Base-by-base conservation (phyloP, 2,113 vertebrate genomes). In the Nycticorax nycticorax region DNA sequence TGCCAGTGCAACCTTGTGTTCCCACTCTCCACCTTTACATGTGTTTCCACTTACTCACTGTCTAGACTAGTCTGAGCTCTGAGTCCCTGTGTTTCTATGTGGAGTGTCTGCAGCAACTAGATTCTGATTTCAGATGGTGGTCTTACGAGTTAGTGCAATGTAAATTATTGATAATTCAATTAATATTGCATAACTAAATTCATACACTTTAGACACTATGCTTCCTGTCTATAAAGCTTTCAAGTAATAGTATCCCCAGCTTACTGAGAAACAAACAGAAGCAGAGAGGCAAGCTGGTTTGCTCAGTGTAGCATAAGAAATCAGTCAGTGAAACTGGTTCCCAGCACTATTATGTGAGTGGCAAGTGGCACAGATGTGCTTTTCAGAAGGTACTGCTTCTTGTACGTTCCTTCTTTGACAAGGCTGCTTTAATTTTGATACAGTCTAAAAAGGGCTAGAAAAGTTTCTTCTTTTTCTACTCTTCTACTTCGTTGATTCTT, bases 111-210 rank as follows among this genome's bases (percentile, higher is more conserved):
- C 35, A 80, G 77, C 33, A 74, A 15, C 47, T 56, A 37, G 35
- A 45, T 73, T 63, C 39, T 91, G n/a, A 74, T 86, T 89, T 81
- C 94, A 92, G 41, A 30, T 2, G 5, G 35, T 90, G 24, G 7
- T 50, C 33, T 15, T 45, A 10, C 41, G 45, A 73, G 35, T 53
- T 71, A 83, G 35, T 69, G 68, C 60, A 45, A 17, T 63, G 28
- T 95, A 63, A 90, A 95, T 93, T 88, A 76, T 95, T 94, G 39
- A 92, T 69, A 90, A 45, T 66, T 33, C 39, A 64, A 64, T 94
- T 59, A 92, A 86, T 81, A 89, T 74, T 93, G 28, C 37, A 86
- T 91, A 71, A 63, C 37, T 88, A 47, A 74, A 74, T 74, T 62
- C 6, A 41, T 91, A 55, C 23, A 21, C n/a, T 93, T 92, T 24